These are phyloP conservation scores for Conus betulinus DNA, from an alignment of 1,140 invertebrate genomes.

Conservation along the genomic window DNA sequence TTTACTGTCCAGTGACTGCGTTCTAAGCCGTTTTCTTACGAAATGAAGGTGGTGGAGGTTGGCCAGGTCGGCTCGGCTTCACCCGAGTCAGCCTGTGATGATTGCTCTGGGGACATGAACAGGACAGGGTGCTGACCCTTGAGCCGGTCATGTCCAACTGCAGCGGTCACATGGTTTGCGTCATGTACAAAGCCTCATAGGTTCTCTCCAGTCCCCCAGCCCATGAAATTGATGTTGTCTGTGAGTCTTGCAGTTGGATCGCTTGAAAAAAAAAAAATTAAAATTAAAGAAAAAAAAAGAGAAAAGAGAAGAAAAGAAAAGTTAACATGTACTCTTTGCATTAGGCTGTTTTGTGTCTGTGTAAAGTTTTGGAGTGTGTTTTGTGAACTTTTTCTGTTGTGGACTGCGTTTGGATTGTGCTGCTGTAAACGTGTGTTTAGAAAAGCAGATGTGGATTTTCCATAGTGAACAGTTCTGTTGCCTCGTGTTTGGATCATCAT, in stretches of 20 bases:
- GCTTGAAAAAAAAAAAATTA: no score
- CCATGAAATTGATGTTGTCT: neutral
- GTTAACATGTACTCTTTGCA: no score
- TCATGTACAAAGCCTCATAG: neutral
- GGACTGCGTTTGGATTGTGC: no score
- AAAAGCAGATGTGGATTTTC: no score
- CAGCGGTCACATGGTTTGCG: neutral
- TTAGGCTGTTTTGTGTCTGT: no score
- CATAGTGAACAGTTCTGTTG: neutral
- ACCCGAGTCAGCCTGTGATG: neutral
- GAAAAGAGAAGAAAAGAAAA: no score
- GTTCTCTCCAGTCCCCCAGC: neutral
- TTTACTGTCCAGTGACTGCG: no score
- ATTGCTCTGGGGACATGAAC: neutral
- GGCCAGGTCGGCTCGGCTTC: neutral
- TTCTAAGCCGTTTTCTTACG: neutral
- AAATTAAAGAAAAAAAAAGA: no score
- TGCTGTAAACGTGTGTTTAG: no score
- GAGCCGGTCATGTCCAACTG: neutral
- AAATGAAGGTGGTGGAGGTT: neutral
- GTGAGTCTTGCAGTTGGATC: neutral
- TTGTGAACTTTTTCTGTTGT: no score
- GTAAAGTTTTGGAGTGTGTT: no score
- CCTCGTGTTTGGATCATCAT: neutral
- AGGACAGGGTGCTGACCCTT: constrained; percentile 3